Conservation (phyloP, 2,888 invertebrate species). For the Steinernema scapterisci region DNA sequence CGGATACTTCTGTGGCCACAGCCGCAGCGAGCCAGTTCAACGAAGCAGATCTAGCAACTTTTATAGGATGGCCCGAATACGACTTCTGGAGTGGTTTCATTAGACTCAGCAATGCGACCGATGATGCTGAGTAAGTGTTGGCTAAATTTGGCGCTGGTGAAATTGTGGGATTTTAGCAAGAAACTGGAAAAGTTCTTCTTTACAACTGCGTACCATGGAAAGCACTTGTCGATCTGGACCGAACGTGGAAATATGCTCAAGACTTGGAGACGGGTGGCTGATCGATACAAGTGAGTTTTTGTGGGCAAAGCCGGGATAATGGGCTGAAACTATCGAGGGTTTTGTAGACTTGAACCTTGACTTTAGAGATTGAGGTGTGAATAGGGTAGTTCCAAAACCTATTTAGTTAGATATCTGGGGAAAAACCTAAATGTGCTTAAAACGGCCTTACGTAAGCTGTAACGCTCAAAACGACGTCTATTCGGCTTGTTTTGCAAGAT, state of each 20-base stretch:
- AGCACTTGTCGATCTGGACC: constrained; percentile 58
- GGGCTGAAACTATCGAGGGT: no score
- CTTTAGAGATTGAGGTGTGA: no score
- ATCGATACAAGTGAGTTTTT: constrained; percentile 53
- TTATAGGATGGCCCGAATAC: constrained; percentile 64
- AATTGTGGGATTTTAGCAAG: constrained; percentile 32
- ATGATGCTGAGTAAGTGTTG: constrained; percentile 42
- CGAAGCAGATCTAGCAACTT: constrained; percentile 58
- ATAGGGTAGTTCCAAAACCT: no score
- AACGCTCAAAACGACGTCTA: no score
- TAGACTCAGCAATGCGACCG: constrained; percentile 51
- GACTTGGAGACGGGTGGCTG: constrained; percentile 59
- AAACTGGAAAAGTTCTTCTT: constrained; percentile 64
- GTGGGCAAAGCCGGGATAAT: no score
- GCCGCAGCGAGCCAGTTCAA: constrained; percentile 40
- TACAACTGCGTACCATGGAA: constrained; percentile 64
- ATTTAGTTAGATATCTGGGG: no score
- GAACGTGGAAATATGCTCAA: constrained; percentile 57
- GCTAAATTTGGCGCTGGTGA: neutral
- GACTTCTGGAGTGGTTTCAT: constrained; percentile 65
- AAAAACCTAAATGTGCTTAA: no score
- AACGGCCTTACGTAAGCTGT: no score
- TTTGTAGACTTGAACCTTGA: no score
- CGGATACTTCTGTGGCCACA: constrained; percentile 33
- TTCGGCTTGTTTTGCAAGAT: no score